Evolutionary conservation across 2,797 vertebrate species (phyloP), one percentile per base, ranked within the genome.

Genomic region (Nannoperca australis): DNA sequence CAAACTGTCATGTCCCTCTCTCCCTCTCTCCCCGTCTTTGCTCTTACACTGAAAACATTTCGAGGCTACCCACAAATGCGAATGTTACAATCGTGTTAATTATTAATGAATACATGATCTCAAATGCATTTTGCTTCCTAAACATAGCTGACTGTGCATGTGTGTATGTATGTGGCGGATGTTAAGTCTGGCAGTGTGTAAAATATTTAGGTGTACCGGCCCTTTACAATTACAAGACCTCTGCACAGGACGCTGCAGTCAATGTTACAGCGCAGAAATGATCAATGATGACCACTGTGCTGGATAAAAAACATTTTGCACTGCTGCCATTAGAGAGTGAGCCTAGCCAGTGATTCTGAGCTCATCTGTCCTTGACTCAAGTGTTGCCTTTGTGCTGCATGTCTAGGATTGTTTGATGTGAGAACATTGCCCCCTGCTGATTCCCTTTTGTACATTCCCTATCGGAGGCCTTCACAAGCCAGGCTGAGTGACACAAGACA

Each of bases 391-490:
- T 45, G 32, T 85, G 74, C 83, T 66, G 84, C 47, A 61, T 62
- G 63, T 70, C 70, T 68, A 1, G 15, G 56, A 79, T 81, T 83
- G 64, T 93, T 85, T 87, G 89, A 92, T 93, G 91, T 91, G 93
- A 91, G 88, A 94, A 94, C 92, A 94, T 93, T 93, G 93, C 93
- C 92, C 93, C 93, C 93, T 95, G 92, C 92, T 94, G 93, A 93
- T 93, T 86, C 73, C 50, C 74, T 69, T 63, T 64, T 79, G 82
- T 71, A 90, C 81, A 73, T 27, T 27, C 24, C 24, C 69, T 73
- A 40, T 84, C 49, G 69, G 36, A 71, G 62, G 73, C 53, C 24
- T 74, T 44, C 30, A 53, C 32, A 58, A 60, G 55, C 49, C 51
- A 11, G 40, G 63, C 64, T 84, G 83, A 85, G 64, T 90, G 90